Conservation (phyloP, 2,888 invertebrate species). For the Antheraea yamamai region DNA sequence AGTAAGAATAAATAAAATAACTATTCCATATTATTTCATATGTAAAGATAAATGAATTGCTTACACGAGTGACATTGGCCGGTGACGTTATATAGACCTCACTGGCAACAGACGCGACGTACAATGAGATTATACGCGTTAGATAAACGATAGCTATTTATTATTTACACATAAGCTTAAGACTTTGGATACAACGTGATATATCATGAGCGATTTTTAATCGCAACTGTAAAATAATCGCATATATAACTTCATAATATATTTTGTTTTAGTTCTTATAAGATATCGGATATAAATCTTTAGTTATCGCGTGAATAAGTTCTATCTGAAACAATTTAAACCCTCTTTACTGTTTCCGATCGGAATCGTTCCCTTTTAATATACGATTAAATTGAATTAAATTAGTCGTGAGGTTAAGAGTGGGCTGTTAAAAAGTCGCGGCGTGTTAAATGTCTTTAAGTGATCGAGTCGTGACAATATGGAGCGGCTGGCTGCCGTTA, state of each 20-base stretch:
- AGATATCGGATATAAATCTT: background rate
- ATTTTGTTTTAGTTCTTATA: background rate
- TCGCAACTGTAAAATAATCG: background rate
- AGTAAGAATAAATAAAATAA: background rate
- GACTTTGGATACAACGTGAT: background rate
- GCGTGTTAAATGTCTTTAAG: slow-evolving; percentile 36
- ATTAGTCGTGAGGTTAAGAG: background rate
- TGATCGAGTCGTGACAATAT: slow-evolving; percentile 76
- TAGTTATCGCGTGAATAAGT: background rate
- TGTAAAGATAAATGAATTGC: background rate
- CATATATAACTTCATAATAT: background rate
- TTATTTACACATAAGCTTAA: slow-evolving; percentile 47
- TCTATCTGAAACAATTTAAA: background rate
- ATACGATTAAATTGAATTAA: slow-evolving; percentile 1
- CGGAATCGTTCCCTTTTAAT: background rate
- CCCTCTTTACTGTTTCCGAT: background rate
- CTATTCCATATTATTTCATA: background rate
- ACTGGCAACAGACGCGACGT: slow-evolving; percentile 16
- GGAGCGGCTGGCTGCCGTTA: slow-evolving; percentile 68
- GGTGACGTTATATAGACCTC: slow-evolving; percentile 8
- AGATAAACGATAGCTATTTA: slow-evolving; percentile 70
- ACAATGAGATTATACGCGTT: slow-evolving; percentile 49
- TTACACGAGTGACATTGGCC: slow-evolving; percentile 21
- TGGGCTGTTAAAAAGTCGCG: background rate
- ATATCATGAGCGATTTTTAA: background rate